These are phyloP conservation scores for Isotomurus palustris DNA, from an alignment of 2,888 invertebrate genomes.

Conservation along the genomic window DNA sequence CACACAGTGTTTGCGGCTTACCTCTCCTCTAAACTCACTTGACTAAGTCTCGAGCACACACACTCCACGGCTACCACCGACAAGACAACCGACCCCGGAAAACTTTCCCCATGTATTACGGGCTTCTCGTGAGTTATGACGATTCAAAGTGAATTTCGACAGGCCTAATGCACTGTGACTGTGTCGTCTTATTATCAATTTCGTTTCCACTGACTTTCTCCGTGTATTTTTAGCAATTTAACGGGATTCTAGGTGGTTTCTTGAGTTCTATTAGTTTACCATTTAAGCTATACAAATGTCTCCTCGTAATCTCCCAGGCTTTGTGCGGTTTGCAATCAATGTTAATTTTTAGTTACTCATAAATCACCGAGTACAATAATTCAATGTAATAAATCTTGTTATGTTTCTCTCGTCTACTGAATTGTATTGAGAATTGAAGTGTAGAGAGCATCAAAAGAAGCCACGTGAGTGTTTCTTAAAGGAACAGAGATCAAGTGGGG, in stretches of 20 bases:
- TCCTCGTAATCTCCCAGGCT: too few species aligned
- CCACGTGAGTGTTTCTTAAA: too few species aligned
- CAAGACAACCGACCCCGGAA: not conserved
- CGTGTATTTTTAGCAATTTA: not conserved
- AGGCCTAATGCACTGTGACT: constrained; percentile 5
- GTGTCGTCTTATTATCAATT: too few species aligned
- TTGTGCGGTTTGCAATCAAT: not conserved
- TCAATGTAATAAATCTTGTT: too few species aligned
- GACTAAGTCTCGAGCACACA: not conserved
- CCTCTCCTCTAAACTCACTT: not conserved
- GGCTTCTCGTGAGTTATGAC: constrained; percentile 5
- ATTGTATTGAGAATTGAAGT: not conserved
- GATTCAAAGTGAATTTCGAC: constrained; percentile 6
- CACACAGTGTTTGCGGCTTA: not conserved
- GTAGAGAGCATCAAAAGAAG: not conserved
- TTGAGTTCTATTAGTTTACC: too few species aligned
- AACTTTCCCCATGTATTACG: not conserved
- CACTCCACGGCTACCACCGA: not conserved
- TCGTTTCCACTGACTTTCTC: too few species aligned
- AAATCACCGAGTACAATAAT: too few species aligned
- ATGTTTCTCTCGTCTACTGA: not conserved
- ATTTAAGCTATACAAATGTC: too few species aligned
- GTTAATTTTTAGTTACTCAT: not conserved
- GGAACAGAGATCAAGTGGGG: too few species aligned
- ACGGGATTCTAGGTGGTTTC: not conserved